Conservation (phyloP, 2,113 vertebrate genomes). For the Marcusenius ussheri region DNA sequence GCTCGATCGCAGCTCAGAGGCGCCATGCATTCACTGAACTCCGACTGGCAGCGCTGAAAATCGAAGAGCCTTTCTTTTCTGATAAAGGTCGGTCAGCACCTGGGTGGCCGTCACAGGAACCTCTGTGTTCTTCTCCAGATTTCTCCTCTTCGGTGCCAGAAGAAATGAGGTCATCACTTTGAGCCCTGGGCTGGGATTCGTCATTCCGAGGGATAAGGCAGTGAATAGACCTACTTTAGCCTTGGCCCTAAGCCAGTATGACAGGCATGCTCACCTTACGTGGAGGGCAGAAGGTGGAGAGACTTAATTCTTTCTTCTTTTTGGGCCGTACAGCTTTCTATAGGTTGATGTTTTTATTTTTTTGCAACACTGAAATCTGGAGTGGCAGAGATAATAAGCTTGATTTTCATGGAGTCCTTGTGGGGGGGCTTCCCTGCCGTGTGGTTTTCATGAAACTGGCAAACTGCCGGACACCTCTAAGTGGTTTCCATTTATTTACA, state of each 20-base stretch:
- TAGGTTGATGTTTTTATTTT: background rate
- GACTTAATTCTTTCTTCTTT: background rate
- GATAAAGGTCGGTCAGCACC: constrained; percentile 3
- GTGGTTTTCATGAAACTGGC: background rate
- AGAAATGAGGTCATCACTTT: constrained; percentile 58
- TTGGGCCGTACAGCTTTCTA: background rate
- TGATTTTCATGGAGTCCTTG: background rate
- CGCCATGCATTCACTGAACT: background rate
- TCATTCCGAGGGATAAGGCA: constrained; percentile 32
- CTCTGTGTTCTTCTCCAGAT: constrained; percentile 37
- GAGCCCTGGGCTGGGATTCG: constrained; percentile 37
- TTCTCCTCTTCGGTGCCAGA: constrained; percentile 36
- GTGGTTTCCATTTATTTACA: background rate
- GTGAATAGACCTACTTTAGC: constrained; percentile 24
- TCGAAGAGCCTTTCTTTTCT: background rate
- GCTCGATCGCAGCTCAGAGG: background rate
- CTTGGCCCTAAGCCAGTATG: constrained; percentile 22
- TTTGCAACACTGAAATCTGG: background rate
- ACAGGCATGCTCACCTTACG: background rate
- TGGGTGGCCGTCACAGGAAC: constrained; percentile 38
- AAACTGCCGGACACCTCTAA: background rate
- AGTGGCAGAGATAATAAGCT: background rate
- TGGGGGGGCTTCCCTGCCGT: background rate
- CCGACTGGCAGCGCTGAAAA: background rate
- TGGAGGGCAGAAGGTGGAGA: background rate